These are phyloP conservation scores for Ailuropoda melanoleuca DNA, from an alignment of 2,113 vertebrate genomes.

Conservation along the genomic window DNA sequence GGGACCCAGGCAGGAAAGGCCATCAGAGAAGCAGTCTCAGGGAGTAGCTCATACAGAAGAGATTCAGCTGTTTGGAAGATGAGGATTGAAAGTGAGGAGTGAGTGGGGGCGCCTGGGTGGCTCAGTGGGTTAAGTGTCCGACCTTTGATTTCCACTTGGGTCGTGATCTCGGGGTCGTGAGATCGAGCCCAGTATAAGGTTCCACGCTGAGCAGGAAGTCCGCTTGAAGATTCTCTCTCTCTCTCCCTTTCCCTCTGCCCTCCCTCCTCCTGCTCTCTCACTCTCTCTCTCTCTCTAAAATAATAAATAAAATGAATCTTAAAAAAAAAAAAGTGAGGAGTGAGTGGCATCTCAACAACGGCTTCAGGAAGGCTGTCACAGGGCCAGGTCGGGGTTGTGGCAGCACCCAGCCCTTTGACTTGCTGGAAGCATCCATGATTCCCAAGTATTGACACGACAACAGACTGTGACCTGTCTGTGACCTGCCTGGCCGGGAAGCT, in stretches of 20 bases:
- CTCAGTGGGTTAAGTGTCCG: background rate
- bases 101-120: background rate
- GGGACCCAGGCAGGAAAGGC: background rate
- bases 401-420: background rate
- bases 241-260: background rate
- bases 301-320: background rate
- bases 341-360: background rate
- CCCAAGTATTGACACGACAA: background rate
- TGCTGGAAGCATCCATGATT: background rate
- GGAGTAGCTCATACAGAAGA: background rate
- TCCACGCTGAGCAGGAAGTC: background rate
- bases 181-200: background rate
- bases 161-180: background rate
- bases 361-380: background rate
- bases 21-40: too few relatives aligned
- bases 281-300: background rate
- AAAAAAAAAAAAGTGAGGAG: too few relatives aligned
- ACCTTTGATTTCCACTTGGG: background rate
- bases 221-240: background rate
- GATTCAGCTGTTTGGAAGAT: background rate
- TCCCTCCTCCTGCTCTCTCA: background rate
- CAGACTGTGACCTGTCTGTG: background rate
- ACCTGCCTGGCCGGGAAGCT: background rate
- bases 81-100: background rate
- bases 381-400: too few relatives aligned